Evolutionary conservation across 2,113 vertebrate genomes (phyloP).

Genomic region (Erythrocebus patas): DNA sequence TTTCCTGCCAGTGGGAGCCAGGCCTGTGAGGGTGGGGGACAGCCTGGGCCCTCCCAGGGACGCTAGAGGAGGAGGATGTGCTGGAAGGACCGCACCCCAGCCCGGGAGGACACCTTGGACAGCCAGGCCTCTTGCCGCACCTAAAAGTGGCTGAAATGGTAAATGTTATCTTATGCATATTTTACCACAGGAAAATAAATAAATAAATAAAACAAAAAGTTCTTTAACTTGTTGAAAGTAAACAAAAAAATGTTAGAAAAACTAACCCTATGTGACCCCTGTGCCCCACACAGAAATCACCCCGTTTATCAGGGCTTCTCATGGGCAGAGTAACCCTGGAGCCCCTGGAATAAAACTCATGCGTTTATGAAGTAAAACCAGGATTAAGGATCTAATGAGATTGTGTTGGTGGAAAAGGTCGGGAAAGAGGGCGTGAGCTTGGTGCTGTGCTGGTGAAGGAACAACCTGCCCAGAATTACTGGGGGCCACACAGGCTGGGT

Average conservation of each 20-base stretch:
- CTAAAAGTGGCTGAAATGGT: background rate
- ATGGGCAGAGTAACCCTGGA: background rate
- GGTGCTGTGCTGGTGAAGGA: rapidly evolving
- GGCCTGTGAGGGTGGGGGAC: rapidly evolving
- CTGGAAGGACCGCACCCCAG: no score
- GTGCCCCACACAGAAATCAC: background rate
- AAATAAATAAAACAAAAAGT: background rate
- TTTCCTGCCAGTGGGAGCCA: background rate
- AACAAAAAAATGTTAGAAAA: background rate
- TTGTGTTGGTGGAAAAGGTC: background rate
- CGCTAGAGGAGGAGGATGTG: background rate
- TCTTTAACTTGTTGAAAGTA: background rate
- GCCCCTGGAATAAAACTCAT: background rate
- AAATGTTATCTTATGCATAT: background rate
- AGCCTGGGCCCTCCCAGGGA: no score
- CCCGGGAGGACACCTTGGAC: background rate
- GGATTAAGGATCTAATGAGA: background rate
- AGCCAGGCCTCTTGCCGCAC: no score
- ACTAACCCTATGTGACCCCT: no score
- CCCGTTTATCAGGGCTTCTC: conserved; percentile 35
- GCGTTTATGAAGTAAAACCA: conserved; percentile 47
- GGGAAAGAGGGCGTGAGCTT: background rate
- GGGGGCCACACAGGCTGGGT: rapidly evolving
- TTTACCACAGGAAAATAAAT: background rate
- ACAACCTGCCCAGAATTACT: rapidly evolving